phyloP scores from a whole-genome alignment of 2,797 vertebrate species.

The Ataeniobius toweri region DNA sequence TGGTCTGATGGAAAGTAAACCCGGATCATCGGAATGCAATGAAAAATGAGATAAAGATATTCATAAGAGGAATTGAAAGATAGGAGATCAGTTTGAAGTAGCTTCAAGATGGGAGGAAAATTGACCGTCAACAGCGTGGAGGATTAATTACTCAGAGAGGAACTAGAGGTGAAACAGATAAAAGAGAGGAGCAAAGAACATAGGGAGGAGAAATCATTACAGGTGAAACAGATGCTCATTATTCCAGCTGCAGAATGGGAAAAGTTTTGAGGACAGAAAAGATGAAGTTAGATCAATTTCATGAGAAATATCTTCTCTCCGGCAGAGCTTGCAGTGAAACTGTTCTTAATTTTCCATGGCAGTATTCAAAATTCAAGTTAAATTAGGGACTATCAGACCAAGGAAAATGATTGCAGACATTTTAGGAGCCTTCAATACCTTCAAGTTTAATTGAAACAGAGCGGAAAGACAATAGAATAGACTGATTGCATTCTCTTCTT shows the following conservation, averaged over 20 bases:
- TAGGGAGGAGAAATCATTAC: conserved; percentile 9
- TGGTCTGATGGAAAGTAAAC: conserved; percentile 21
- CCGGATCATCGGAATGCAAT: conserved; percentile 35
- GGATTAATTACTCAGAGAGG: conserved; percentile 59
- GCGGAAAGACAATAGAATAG: conserved; percentile 37
- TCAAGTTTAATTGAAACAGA: conserved; percentile 29
- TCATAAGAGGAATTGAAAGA: conserved; percentile 9
- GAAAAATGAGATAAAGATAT: conserved; percentile 30
- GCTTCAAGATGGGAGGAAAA: conserved; percentile 36
- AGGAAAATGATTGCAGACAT: conserved; percentile 49
- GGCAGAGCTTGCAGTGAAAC: conserved; percentile 9
- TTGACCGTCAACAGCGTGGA: conserved; percentile 29
- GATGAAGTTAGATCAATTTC: conserved; percentile 21
- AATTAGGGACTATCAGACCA: conserved; percentile 38
- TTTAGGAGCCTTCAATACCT: conserved; percentile 22
- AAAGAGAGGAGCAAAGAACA: conserved; percentile 26
- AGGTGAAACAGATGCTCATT: conserved; percentile 26
- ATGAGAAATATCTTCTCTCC: conserved; percentile 11
- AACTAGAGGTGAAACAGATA: conserved; percentile 45
- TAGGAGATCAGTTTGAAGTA: conserved; percentile 11
- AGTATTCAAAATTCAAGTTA: conserved; percentile 16
- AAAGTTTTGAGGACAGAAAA: conserved; percentile 22
- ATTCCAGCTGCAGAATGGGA: conserved; percentile 22
- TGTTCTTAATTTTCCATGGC: conserved; percentile 15
- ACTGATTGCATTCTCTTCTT: conserved; percentile 19